A percentile compares a stretch with the other conserved stretches of the same genome.
Conservation (phyloP, 2,113 vertebrate species). For the Speoplatyrhinus poulsoni region DNA sequence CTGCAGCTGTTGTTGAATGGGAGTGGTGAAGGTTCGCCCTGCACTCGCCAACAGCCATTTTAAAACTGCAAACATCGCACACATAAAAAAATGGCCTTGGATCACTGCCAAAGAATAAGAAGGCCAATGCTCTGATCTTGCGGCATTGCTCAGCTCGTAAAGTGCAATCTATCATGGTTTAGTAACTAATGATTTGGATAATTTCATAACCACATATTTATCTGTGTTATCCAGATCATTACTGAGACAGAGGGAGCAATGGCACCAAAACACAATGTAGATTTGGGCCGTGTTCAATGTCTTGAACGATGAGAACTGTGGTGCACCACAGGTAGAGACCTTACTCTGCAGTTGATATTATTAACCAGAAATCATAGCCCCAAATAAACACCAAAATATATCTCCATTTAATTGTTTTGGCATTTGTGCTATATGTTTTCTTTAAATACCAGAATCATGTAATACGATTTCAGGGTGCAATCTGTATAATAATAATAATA, state of each 20-base stretch:
- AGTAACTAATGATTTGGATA: constrained; percentile 55
- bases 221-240: constrained; percentile 44
- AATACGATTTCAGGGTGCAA: no score
- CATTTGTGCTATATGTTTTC: no score
- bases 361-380: no score
- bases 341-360: no score
- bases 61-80: constrained; percentile 78
- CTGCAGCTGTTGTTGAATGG: constrained; percentile 91
- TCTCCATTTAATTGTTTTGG: no score
- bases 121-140: constrained; percentile 47
- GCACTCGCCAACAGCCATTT: constrained; percentile 98
- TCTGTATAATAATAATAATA: no score
- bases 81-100: constrained; percentile 16
- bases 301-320: no score
- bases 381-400: no score
- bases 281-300: constrained; percentile 11
- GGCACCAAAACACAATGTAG: constrained; percentile 18
- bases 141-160: constrained; percentile 36
- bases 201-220: constrained; percentile 56
- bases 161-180: constrained; percentile 58
- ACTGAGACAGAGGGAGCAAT: constrained; percentile 5
- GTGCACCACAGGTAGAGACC: no score
- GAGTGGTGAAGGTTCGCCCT: constrained; percentile 91
- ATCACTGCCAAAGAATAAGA: constrained; percentile 39
- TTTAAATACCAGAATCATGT: no score